Conservation (phyloP, 1,140 invertebrate genomes). For the Drosophila truncata region DNA sequence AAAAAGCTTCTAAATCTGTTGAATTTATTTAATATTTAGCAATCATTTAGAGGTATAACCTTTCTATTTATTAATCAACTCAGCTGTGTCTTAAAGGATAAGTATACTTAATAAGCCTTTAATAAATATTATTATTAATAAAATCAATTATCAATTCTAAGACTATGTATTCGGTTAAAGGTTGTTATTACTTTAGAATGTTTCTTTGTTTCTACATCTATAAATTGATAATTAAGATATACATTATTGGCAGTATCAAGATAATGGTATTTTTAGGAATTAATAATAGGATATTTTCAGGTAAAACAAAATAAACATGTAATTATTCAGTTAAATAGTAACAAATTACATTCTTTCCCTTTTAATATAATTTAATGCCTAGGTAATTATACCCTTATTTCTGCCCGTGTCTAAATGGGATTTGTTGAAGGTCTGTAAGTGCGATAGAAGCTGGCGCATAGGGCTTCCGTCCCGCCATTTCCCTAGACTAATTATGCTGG, state of each 20-base stretch:
- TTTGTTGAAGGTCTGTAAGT: conserved; percentile 3
- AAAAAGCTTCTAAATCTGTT: background rate
- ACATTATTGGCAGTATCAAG: background rate
- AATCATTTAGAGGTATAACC: no score
- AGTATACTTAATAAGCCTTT: no score
- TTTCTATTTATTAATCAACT: background rate
- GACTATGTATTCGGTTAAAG: no score
- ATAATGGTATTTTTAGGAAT: background rate
- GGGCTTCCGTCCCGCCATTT: conserved; percentile 45
- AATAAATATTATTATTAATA: no score
- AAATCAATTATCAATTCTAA: no score
- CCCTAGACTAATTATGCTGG: conserved; percentile 49
- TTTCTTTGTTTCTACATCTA: background rate
- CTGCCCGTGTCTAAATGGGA: conserved; percentile 5
- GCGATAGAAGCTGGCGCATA: conserved; percentile 34
- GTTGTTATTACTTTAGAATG: background rate
- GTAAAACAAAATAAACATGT: background rate
- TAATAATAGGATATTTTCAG: no score
- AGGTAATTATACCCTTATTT: background rate
- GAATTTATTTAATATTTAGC: background rate
- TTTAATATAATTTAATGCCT: background rate
- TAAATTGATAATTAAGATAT: background rate
- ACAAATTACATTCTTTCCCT: background rate
- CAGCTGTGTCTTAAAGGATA: no score
- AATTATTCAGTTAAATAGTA: background rate